Evolutionary conservation across 1,140 invertebrate species (phyloP), one percentile per base, ranked within the genome.

Genomic region (Drosophila seguyi): DNA sequence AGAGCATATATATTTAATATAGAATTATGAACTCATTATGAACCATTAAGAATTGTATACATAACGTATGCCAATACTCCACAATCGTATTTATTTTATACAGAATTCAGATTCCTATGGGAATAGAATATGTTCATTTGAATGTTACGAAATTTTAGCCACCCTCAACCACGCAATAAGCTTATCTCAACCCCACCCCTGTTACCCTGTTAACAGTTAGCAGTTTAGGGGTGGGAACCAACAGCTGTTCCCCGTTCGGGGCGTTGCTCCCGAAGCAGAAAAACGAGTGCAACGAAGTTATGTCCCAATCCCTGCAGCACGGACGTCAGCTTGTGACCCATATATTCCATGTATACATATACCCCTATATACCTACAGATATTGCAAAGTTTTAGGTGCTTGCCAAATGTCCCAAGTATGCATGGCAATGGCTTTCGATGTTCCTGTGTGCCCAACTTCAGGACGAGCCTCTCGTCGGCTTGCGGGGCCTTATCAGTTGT

Each of bases 231-330:
- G 20, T 75, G 55, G 41, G 14, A 27, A 11, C 50, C 56, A 80
- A 67, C 80, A 83, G 81, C 81, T 83, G 81, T 80, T 79, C 44
- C 27, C n/a, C 44, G 45, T 27, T 53, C 44, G 75, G 74, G 61
- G 55, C 56, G 59, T 75, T 75, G 66, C 61, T 75, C 75, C 83
- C 79, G 79, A 86, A 79, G 69, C 65, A 62, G 44, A 59, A 77
- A 76, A 86, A 86, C 83, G 83, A 86, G 84, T 87, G 83, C 83
- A 86, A 53, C 58, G 61, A 72, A 83, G 81, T 75, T 61, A 38
- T 73, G 34, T 66, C 34, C 22, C 36, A 20, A 20, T 25, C 57
- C 63, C 58, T 74, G 67, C 62, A 71, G 61, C 62, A 52, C 57
- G 60, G 61, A 57, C 83, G 73, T 44, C 79, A 87, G 79, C 79